A percentile compares a stretch with the other conserved stretches of the same genome.
Evolutionary conservation across 2,113 vertebrate species (phyloP).

Genomic region (Nothocercus julius): DNA sequence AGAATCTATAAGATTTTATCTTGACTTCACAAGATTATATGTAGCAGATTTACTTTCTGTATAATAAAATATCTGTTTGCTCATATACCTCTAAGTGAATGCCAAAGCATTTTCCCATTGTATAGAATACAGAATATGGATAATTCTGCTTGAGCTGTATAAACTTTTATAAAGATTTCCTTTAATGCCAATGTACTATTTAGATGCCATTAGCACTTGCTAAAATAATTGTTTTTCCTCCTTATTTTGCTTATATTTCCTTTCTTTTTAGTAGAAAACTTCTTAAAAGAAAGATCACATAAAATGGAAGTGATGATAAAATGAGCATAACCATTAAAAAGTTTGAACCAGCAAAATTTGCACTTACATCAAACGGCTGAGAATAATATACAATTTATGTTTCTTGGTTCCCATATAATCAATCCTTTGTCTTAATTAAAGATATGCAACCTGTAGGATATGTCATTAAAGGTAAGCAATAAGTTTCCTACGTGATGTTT

Average conservation of each 20-base stretch:
- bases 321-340: neutral
- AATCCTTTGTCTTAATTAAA: neutral
- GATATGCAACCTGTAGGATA: neutral
- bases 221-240: neutral
- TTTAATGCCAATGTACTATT: neutral
- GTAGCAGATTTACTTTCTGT: neutral
- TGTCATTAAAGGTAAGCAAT: neutral
- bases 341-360: neutral
- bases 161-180: neutral
- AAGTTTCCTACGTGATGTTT: neutral
- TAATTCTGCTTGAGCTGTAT: neutral
- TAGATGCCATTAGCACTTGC: neutral
- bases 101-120: neutral
- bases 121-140: neutral
- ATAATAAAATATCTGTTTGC: neutral
- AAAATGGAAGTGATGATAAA: neutral
- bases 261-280: neutral
- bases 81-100: neutral
- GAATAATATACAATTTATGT: neutral
- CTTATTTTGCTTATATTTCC: neutral
- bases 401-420: neutral
- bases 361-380: neutral
- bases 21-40: neutral
- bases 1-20: conserved; percentile 1
- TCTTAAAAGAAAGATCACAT: neutral